Percentiles rank a stretch among this genome's conserved stretches.
phyloP scores from a whole-genome alignment of 1,140 invertebrate species.

The Sitobion miscanthi region DNA sequence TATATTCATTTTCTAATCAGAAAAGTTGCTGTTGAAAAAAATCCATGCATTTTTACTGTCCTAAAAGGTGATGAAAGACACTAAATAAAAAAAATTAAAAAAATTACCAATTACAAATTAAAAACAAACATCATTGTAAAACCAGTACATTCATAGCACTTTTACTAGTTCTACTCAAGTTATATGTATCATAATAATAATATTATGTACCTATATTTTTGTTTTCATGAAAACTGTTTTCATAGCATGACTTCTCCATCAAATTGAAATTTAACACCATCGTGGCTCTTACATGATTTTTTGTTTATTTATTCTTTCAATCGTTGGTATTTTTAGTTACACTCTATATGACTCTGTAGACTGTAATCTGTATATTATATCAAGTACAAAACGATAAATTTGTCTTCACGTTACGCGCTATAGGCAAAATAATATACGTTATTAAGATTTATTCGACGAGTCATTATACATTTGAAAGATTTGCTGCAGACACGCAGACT shows the following conservation, averaged over 20 bases:
- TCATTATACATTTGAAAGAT: not conserved
- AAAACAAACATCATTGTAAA: no score
- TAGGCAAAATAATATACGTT: not conserved
- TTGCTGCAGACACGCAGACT: not conserved
- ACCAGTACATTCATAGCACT: no score
- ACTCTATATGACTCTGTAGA: not conserved
- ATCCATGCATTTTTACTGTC: no score
- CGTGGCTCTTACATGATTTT: not conserved
- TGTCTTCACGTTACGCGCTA: not conserved
- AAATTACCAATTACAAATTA: no score
- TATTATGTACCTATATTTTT: not conserved
- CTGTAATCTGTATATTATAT: not conserved
- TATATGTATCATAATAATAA: no score
- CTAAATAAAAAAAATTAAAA: no score
- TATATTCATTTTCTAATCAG: no score
- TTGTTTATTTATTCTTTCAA: not conserved
- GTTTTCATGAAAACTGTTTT: not conserved
- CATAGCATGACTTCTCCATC: not conserved
- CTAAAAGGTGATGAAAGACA: no score
- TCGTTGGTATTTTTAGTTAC: not conserved
- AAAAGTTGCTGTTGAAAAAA: no score
- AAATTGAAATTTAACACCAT: not conserved
- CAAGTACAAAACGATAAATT: not conserved
- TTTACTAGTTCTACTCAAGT: no score
- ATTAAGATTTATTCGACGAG: not conserved